A percentile compares a stretch with the other conserved stretches of the same genome.
phyloP scores from a whole-genome alignment of 2,113 vertebrate genomes.

The Erpornis zantholeuca region DNA sequence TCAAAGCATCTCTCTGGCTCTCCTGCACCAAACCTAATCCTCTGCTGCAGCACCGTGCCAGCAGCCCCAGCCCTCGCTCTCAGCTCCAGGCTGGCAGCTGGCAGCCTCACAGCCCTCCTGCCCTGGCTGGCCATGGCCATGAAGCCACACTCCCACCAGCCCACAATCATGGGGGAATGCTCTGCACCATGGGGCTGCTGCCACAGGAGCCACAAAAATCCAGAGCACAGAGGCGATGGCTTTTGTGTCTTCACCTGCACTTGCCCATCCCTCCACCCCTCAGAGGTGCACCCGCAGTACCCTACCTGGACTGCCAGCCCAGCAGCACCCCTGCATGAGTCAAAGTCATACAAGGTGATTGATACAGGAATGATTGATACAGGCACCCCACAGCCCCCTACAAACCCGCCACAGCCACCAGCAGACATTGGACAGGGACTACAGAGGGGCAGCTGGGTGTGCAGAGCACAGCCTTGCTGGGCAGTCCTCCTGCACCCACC shows the following conservation, averaged over 20 bases:
- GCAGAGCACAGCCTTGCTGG: neutral
- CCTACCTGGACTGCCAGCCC: neutral
- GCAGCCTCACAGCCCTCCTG: neutral
- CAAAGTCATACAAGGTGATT: neutral
- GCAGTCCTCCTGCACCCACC: neutral
- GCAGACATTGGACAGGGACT: neutral
- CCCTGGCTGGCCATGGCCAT: neutral
- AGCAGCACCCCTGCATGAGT: neutral
- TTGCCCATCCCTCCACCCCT: accelerated
- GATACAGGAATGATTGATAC: neutral
- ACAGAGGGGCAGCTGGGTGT: neutral
- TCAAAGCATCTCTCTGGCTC: slow-evolving; percentile 50
- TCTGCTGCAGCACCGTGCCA: slow-evolving; percentile 26
- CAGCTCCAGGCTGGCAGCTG: neutral
- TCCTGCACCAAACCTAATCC: slow-evolving; percentile 62
- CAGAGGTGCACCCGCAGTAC: accelerated
- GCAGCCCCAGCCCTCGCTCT: neutral
- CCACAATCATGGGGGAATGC: neutral
- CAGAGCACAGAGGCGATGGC: accelerated
- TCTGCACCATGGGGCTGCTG: neutral
- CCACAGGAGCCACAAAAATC: neutral
- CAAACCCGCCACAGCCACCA: neutral
- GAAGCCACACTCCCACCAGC: neutral
- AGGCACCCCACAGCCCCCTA: neutral
- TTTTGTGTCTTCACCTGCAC: neutral